phyloP scores from a whole-genome alignment of 1,140 invertebrate species.

The Apocrypta bakeri region DNA sequence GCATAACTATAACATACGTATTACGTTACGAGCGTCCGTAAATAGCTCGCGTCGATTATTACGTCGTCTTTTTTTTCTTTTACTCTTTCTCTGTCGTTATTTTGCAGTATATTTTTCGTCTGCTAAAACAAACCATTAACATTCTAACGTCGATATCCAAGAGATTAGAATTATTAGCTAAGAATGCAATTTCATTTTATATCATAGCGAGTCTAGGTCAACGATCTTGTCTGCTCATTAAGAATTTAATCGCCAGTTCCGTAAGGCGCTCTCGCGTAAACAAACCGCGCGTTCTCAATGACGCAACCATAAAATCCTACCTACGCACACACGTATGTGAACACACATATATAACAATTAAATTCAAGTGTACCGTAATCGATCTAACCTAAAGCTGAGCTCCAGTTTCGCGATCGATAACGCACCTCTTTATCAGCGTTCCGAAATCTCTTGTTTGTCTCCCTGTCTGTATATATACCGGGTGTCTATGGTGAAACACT shows the following conservation, averaged over 20 bases:
- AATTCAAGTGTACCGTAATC: not conserved
- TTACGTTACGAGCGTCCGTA: not conserved
- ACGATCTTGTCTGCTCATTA: not conserved
- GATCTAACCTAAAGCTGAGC: not conserved
- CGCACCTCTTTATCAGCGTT: not conserved
- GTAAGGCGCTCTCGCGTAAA: not conserved
- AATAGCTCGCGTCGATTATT: not conserved
- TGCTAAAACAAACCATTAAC: not conserved
- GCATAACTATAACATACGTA: not conserved
- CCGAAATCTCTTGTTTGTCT: slow-evolving; percentile 30
- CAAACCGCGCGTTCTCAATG: no score
- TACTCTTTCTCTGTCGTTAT: not conserved
- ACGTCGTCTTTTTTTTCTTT: not conserved
- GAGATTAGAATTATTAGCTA: not conserved
- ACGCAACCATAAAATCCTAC: not conserved
- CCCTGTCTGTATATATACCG: no score
- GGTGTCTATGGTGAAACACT: no score
- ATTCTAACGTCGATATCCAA: not conserved
- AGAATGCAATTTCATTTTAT: not conserved
- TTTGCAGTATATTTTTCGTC: not conserved
- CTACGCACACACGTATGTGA: no score
- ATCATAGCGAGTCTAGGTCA: not conserved
- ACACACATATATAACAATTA: not conserved
- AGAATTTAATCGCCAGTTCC: not conserved
- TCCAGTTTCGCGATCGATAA: slow-evolving; percentile 30